phyloP scores from a whole-genome alignment of 2,113 vertebrate species.

The Amblyopsis rosae region DNA sequence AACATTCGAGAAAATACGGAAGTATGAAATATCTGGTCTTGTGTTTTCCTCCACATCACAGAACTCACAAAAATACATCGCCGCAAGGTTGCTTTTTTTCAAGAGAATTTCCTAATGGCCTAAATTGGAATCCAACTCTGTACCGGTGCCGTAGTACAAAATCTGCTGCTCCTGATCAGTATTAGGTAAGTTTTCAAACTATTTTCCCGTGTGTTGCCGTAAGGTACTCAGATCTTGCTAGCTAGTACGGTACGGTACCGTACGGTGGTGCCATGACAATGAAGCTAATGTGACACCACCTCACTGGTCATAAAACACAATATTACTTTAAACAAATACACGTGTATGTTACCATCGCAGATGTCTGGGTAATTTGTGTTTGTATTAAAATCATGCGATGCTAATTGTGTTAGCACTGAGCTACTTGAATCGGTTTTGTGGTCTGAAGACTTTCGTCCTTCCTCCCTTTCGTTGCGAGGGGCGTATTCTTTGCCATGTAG shows the following conservation, averaged over 20 bases:
- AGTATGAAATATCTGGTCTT: conserved; percentile 36
- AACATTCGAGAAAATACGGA: conserved; percentile 59
- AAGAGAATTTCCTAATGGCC: not conserved
- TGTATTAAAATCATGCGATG: too few species aligned
- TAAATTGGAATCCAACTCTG: not conserved
- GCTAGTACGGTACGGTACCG: conserved; percentile 16
- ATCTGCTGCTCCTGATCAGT: too few species aligned
- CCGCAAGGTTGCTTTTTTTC: conserved; percentile 35
- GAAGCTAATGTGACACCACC: not conserved
- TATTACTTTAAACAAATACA: not conserved
- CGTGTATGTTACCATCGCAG: not conserved
- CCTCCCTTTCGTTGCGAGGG: conserved; percentile 21
- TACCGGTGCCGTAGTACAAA: not conserved
- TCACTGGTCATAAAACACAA: not conserved
- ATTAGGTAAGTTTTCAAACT: too few species aligned
- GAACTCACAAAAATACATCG: not conserved
- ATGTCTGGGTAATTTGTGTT: not conserved
- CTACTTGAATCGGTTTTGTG: too few species aligned
- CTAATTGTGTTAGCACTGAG: too few species aligned
- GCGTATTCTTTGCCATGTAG: conserved; percentile 42
- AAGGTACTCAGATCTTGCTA: conserved; percentile 15
- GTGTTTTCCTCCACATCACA: conserved; percentile 23
- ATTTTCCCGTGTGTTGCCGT: too few species aligned
- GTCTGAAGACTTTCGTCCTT: not conserved
- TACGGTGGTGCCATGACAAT: not conserved